Percentiles rank a stretch among this genome's conserved stretches.
Evolutionary conservation across 2,113 vertebrate genomes (phyloP).

Genomic region (Sciurus niger): DNA sequence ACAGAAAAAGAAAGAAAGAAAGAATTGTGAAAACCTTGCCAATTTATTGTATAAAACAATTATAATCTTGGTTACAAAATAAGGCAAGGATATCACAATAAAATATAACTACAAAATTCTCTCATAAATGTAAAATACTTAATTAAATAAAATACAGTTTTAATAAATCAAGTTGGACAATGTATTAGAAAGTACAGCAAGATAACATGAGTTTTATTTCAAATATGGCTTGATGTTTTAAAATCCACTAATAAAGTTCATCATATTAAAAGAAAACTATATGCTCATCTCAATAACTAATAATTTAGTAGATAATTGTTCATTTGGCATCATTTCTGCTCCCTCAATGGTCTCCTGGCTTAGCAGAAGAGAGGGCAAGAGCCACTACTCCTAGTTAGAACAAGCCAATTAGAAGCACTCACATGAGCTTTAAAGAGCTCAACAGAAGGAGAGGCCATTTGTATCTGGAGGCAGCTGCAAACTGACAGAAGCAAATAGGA

Average conservation of each 20-base stretch:
- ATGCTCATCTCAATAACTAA: background rate
- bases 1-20: background rate
- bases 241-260: background rate
- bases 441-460: background rate
- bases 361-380: background rate
- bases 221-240: background rate
- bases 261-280: background rate
- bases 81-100: background rate
- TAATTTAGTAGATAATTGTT: background rate
- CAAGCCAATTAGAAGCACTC: background rate
- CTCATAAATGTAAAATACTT: background rate
- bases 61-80: background rate
- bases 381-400: background rate
- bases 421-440: background rate
- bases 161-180: constrained; percentile 19
- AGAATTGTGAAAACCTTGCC: background rate
- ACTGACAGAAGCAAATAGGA: background rate
- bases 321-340: background rate
- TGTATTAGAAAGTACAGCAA: background rate
- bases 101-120: background rate
- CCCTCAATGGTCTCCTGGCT: background rate
- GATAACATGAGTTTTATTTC: background rate
- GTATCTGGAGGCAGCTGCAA: background rate
- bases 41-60: constrained; percentile 10
- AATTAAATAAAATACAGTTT: constrained; percentile 26